Evolutionary conservation across 2,113 vertebrate genomes (phyloP), one percentile per base, ranked within the genome.

Genomic region (Xyliphius kryptos): DNA sequence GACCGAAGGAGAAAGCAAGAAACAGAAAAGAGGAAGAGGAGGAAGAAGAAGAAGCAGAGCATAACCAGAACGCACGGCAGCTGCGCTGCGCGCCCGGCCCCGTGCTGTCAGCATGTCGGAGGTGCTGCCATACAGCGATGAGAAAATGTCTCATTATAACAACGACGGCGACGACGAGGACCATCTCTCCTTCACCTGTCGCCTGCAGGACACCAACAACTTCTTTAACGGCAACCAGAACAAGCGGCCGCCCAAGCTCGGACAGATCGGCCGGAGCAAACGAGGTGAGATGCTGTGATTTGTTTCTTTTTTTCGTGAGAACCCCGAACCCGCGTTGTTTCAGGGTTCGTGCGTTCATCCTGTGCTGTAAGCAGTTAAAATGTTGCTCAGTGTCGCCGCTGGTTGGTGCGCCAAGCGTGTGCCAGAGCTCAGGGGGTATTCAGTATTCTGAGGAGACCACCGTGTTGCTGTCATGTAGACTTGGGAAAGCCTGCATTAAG

Each of bases 161-260:
- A 83, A 90, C 72, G 92, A 95, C 75, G 84, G 87, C 71, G 93
- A 94, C 71, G 90, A 92, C 74, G 88, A 87, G 76, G 92, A 87
- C 76, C 92, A 97, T 81, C 88, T 97, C 77, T 93, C 94, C 81
- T 96, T 96, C 89, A 95, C 92, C 88, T 97, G 93, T 85, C 94
- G 94, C 78, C 93, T 96, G 56, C 94, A 95, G 85, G 94, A 95
- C 81, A 96, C 93, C 89, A 94, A 93, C 88, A 91, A 92, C 86
- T 96, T 95, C 91, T 94, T 92, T 79, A 89, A 76, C 62, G 92
- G 90, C 70, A 89, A 92, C 73, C 92, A 92, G 85, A 88, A 91
- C 78, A 97, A 97, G 79, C 87, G 94, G 82, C 94, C 94, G 78
- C 94, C 94, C 26, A 97, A 97, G 82, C 89, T 94, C 78, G 93